Evolutionary conservation across 2,797 vertebrate species (phyloP).

Genomic region (Sebastes matsubarae): DNA sequence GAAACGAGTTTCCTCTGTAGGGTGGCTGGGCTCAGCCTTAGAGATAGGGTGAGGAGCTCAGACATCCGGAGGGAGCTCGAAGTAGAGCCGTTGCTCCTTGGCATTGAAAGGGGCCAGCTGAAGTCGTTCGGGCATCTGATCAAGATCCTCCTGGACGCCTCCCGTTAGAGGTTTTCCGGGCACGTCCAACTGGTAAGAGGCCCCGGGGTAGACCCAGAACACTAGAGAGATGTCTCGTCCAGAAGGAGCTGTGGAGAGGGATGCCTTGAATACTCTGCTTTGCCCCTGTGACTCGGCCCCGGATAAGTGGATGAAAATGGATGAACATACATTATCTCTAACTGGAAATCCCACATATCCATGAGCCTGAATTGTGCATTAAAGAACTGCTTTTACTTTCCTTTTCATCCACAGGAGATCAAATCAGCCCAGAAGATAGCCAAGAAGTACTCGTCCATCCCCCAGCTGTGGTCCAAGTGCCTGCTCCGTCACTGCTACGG

Average conservation of each 20-base stretch:
- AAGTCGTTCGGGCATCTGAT: neutral
- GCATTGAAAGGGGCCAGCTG: neutral
- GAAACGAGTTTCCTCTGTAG: too few species aligned
- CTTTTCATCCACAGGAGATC: conserved; percentile 88
- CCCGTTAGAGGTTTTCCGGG: neutral
- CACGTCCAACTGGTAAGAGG: neutral
- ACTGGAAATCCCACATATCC: neutral
- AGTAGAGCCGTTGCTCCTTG: too few species aligned
- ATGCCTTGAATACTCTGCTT: too few species aligned
- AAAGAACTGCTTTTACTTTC: neutral
- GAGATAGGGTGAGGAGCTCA: neutral
- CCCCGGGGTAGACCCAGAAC: neutral
- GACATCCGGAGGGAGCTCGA: neutral
- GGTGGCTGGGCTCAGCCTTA: too few species aligned
- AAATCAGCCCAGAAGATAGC: conserved; percentile 95
- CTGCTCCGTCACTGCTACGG: conserved; percentile 95
- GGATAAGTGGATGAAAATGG: neutral
- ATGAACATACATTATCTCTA: neutral
- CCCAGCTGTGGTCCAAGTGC: conserved; percentile 98
- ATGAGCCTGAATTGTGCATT: neutral
- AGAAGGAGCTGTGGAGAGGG: neutral
- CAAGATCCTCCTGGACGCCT: neutral
- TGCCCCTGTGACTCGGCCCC: neutral
- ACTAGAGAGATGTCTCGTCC: neutral
- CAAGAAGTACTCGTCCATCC: conserved; percentile 93